Evolutionary conservation across 2,797 vertebrate genomes (phyloP).

Genomic region (Falco rusticolus): DNA sequence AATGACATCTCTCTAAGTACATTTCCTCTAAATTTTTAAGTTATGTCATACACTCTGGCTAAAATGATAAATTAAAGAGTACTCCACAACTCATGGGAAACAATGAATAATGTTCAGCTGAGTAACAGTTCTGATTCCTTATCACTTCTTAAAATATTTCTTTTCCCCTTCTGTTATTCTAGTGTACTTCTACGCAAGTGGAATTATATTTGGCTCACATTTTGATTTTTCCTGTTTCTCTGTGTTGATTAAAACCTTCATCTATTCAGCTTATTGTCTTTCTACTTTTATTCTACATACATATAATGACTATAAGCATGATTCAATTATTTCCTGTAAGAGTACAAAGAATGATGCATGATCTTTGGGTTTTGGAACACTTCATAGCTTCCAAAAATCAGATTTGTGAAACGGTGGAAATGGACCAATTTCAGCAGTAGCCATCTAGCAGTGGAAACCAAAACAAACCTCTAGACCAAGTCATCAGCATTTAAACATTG

Average conservation of each 20-base stretch:
- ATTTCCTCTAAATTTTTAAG: conserved; percentile 43
- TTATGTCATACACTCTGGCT: background rate
- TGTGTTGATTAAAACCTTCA: background rate
- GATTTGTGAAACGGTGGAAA: background rate
- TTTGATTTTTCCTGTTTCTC: background rate
- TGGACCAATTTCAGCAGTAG: background rate
- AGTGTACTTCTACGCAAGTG: background rate
- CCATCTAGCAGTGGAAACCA: background rate
- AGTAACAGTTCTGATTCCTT: background rate
- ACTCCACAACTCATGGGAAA: background rate
- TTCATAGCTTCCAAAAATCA: background rate
- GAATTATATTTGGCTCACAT: background rate
- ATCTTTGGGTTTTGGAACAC: background rate
- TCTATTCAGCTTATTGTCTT: background rate
- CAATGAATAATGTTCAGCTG: background rate
- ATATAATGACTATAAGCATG: background rate
- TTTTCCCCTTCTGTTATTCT: background rate
- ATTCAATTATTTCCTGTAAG: background rate
- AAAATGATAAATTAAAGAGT: conserved; percentile 35
- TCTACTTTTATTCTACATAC: background rate
- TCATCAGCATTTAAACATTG: background rate
- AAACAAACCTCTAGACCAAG: background rate
- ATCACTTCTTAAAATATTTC: background rate
- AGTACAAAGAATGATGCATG: background rate
- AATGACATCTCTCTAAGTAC: background rate